Base-by-base conservation (phyloP, 2,113 vertebrate genomes). In the Tiliqua scincoides region DNA sequence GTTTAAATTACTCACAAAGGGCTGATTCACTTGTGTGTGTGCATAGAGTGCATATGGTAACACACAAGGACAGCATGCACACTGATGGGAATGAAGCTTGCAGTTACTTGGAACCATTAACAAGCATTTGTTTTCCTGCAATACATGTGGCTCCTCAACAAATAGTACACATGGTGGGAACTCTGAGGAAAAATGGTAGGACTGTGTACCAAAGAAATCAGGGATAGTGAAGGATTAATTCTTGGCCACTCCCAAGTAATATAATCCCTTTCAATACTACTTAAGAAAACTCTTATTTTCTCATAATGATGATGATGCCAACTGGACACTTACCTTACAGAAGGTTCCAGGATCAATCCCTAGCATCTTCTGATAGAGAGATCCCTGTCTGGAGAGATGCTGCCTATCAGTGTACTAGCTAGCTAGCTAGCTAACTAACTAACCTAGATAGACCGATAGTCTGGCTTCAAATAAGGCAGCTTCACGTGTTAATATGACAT, bases 201-300 rank as follows among this genome's bases (percentile, higher is more conserved):
- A 79, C 37, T 40, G 40, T 37, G 35, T 27, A 37, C 59, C 59
- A 59, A 78, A 61, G 76, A 32, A 78, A 62, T 61, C 32, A 12
- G 25, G 32, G 54, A 59, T 35, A 61, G 21, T 77, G 18, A 48
- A 61, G 54, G 37, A 18, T 80, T 48, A 62, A 79, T 65, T 18
- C 61, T 65, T 80, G 78, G 78, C 62, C 18, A 65, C 18, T 8
- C 67, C 23, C 12, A 27, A 74, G 25, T 23, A 82, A 82, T 30
- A n/a, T 65, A 18, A 17, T 48, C 25, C 5, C 8, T 85, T 91
- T 73, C 87, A 90, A 85, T 81, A 91, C n/a, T 87, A 78, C 27
- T 84, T 52, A 27, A 0, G 54, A 67, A n/a, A 4, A 48, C 43
- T 88, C 73, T 78, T 62, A 57, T 40, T 17, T 54, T 40, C 79